Conservation (phyloP, 2,888 invertebrate species). For the Tubulanus polymorphus region DNA sequence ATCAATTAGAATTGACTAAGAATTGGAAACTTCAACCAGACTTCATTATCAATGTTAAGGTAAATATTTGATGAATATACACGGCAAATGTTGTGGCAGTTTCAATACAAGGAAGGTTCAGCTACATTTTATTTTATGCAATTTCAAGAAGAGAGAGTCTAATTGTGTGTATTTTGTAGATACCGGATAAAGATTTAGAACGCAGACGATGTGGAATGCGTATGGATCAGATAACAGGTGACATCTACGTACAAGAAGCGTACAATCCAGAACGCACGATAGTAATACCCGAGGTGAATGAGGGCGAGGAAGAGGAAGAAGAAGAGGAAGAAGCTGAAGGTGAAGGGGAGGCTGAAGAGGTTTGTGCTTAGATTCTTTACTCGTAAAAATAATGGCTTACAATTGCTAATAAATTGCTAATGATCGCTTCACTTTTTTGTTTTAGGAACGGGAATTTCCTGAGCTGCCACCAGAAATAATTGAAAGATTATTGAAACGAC, state of each 20-base stretch:
- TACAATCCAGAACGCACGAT: constrained; percentile 46
- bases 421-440: neutral
- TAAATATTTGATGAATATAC: no score
- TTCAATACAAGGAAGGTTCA: no score
- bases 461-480: constrained; percentile 44
- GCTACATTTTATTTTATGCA: no score
- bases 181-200: constrained; percentile 49
- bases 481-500: constrained; percentile 41
- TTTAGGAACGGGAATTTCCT: constrained; percentile 32
- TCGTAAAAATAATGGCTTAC: neutral
- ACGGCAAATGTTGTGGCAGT: no score
- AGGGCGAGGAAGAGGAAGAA: constrained; percentile 39
- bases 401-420: neutral
- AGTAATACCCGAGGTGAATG: constrained; percentile 26
- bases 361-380: constrained; percentile 5
- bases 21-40: constrained; percentile 52
- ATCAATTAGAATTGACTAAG: constrained; percentile 50
- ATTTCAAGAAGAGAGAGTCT: no score
- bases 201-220: constrained; percentile 41
- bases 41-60: constrained; percentile 51
- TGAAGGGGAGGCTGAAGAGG: constrained; percentile 37
- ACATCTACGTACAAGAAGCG: constrained; percentile 45
- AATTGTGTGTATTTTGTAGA: constrained; percentile 30
- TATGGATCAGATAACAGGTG: constrained; percentile 47
- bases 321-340: constrained; percentile 37